phyloP scores from a whole-genome alignment of 2,113 vertebrate genomes.

The Neopipo cinnamomea region DNA sequence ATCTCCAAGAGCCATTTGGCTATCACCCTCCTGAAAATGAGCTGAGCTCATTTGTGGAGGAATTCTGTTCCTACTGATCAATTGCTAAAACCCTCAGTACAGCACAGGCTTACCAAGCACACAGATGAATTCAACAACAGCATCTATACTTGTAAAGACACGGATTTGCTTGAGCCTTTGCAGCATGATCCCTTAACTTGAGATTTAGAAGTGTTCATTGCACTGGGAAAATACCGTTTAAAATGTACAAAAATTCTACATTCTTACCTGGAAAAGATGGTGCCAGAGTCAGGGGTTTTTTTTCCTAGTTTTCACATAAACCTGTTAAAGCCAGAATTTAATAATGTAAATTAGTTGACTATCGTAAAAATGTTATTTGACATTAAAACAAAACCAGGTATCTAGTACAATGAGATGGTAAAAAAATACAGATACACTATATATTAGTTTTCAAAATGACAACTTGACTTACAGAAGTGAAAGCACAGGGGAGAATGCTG shows the following conservation, averaged over 20 bases:
- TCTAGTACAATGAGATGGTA: background rate
- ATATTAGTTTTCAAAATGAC: background rate
- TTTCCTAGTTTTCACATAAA: background rate
- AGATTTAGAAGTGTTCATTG: background rate
- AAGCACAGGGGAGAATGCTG: background rate
- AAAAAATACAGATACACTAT: background rate
- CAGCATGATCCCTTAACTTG: background rate
- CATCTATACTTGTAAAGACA: background rate
- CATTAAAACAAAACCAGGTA: background rate
- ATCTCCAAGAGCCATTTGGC: background rate
- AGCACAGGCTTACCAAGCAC: background rate
- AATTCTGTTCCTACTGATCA: constrained; percentile 21
- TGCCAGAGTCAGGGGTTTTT: background rate
- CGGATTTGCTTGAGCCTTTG: background rate
- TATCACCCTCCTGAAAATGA: background rate
- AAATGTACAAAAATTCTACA: constrained; percentile 28
- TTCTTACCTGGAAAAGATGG: background rate
- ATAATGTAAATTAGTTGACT: background rate
- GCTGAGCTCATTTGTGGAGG: background rate
- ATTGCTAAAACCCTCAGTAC: background rate
- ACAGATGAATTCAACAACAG: background rate
- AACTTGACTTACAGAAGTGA: background rate
- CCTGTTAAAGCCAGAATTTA: background rate
- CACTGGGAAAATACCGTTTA: background rate
- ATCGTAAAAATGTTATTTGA: background rate